Conservation (phyloP, 2,888 invertebrate genomes). For the Gymnocheta viridis region DNA sequence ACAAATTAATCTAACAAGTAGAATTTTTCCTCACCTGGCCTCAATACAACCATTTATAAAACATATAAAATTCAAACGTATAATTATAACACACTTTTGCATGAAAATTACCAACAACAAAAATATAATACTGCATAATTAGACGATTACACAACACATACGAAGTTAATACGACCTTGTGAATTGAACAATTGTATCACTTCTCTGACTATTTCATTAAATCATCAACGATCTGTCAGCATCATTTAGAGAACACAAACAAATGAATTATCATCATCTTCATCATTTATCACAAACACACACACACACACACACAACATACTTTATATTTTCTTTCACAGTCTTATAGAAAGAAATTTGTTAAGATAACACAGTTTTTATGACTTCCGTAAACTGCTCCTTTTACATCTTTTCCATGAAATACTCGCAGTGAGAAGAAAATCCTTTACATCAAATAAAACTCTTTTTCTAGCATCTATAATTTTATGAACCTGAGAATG, state of each 20-base stretch:
- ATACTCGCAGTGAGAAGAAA: not conserved
- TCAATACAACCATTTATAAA: too few species aligned
- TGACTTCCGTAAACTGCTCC: slow-evolving; percentile 55
- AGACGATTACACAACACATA: too few species aligned
- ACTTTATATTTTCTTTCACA: not conserved
- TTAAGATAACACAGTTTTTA: slow-evolving; percentile 61
- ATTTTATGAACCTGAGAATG: slow-evolving; percentile 55
- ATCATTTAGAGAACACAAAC: slow-evolving; percentile 1
- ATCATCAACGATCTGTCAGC: too few species aligned
- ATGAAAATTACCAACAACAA: too few species aligned
- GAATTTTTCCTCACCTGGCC: too few species aligned
- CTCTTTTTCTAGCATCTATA: slow-evolving; percentile 7
- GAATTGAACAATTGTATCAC: too few species aligned
- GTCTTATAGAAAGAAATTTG: slow-evolving; percentile 55
- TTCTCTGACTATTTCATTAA: too few species aligned
- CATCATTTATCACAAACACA: not conserved
- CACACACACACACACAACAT: not conserved
- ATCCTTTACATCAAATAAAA: not conserved
- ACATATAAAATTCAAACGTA: too few species aligned
- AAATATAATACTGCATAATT: too few species aligned
- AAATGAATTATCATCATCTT: slow-evolving; percentile 23
- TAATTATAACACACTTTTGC: too few species aligned
- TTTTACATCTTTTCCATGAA: not conserved
- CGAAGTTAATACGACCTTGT: too few species aligned
- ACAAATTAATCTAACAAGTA: too few species aligned